Evolutionary conservation across 2,113 vertebrate genomes (phyloP), one percentile per base, ranked within the genome.

Genomic region (Cyanocitta stelleri): DNA sequence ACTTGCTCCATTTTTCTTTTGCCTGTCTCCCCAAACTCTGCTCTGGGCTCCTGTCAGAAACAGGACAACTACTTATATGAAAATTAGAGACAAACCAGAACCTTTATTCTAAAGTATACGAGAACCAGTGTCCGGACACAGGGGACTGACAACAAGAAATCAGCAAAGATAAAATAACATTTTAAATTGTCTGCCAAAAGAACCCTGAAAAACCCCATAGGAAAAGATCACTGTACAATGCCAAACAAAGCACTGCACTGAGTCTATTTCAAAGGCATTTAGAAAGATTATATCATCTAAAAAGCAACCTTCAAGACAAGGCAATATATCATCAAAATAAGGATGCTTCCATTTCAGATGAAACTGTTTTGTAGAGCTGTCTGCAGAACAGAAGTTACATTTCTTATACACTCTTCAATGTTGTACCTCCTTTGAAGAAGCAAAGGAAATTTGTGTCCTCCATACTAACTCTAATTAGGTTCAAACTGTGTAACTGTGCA

Each of bases 181-280:
- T 88, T 92, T 51, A 48, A 74, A 44, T 2, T 35, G 14, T 29
- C 69, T 84, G 56, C 29, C 26, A 78, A 79, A 76, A 61, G 21
- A 3, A 0, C 1, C 6, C 23, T 43, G 21, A 69, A 37, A 24
- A 90, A 58, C 1, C 11, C 15, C 61, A 58, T 1, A 77, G 18
- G 20, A 79, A 95, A 94, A 72, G 32, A 59, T 30, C 16, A 63
- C 17, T 29, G 11, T 35, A 79, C 15, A 51, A 39, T 22, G 19
- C 2, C 68, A 92, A 84, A 46, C 59, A 68, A 90, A 87, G 32
- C 9, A 91, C 0, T 67, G 39, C 27, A 62, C 24, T 21, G 19
- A 62, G 35, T 56, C n/a, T 59, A 8, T 78, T 92, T 67, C 55
- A 55, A 89, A 92, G 44, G 58, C 23, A 49, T 61, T 85, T 37